phyloP scores from a whole-genome alignment of 2,888 invertebrate genomes.

The Odontocolon sp. region DNA sequence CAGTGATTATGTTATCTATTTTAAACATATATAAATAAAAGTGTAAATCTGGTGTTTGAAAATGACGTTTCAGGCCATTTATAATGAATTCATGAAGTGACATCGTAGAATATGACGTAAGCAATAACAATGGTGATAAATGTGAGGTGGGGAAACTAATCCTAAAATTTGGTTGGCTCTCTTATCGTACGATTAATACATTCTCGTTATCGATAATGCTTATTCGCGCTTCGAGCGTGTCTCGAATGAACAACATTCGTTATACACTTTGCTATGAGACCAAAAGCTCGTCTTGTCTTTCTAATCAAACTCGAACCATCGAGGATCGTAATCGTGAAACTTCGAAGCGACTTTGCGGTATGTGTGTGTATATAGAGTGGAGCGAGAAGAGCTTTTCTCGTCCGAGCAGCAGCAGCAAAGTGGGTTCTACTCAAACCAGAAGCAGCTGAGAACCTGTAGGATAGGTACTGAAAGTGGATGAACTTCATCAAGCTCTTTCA shows the following conservation, averaged over 20 bases:
- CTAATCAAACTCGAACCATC: slow-evolving; percentile 58
- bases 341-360: slow-evolving; percentile 54
- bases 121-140: no score
- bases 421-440: slow-evolving; percentile 21
- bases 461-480: slow-evolving; percentile 25
- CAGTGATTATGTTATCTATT: no score
- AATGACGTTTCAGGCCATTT: no score
- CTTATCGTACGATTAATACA: slow-evolving; percentile 23
- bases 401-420: slow-evolving; percentile 34
- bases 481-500: slow-evolving; percentile 41
- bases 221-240: background rate
- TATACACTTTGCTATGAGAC: background rate
- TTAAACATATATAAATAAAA: no score
- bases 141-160: no score
- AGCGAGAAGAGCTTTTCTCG: slow-evolving; percentile 35
- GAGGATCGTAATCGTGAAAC: slow-evolving; percentile 52
- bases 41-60: no score
- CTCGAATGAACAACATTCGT: slow-evolving; percentile 14
- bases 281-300: slow-evolving; percentile 41
- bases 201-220: slow-evolving; percentile 47
- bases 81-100: no score
- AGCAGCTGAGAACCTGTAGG: slow-evolving; percentile 37
- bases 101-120: no score
- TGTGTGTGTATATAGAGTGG: background rate
- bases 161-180: no score